phyloP scores from a whole-genome alignment of 2,113 vertebrate genomes.

The Oophaga pumilio region DNA sequence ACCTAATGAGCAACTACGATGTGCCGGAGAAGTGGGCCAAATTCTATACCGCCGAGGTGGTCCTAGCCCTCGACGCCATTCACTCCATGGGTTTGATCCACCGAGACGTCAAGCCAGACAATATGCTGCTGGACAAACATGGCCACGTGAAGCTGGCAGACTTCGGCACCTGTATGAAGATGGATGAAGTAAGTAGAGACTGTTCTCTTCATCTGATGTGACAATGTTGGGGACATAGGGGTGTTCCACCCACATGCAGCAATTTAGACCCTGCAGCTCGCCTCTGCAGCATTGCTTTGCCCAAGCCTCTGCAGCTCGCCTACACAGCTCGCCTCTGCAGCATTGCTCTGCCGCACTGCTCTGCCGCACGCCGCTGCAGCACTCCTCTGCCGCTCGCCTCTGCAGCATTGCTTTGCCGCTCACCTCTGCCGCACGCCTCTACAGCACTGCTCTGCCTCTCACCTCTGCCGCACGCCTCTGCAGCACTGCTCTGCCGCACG shows the following conservation, averaged over 20 bases:
- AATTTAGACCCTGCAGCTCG: not conserved
- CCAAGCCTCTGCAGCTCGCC: too few species aligned
- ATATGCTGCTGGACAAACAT: constrained; percentile 93
- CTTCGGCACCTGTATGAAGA: constrained; percentile 99
- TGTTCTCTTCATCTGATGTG: not conserved
- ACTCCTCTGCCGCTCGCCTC: too few species aligned
- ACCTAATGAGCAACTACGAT: constrained; percentile 98
- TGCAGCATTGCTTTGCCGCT: too few species aligned
- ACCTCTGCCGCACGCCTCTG: too few species aligned
- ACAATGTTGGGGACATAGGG: too few species aligned
- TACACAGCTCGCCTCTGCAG: too few species aligned
- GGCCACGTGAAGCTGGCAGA: constrained; percentile 97
- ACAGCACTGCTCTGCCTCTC: too few species aligned
- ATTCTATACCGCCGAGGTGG: constrained; percentile 97
- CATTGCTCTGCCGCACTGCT: too few species aligned
- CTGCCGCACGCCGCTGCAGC: too few species aligned
- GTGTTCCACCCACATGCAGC: not conserved
- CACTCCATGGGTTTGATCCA: constrained; percentile 99
- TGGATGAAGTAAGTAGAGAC: constrained; percentile 87
- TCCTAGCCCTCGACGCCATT: constrained; percentile 96
- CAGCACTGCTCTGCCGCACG: too few species aligned
- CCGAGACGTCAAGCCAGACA: constrained; percentile 97
- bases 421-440: too few species aligned
- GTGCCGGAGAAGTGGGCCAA: constrained; percentile 98
- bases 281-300: too few species aligned